Base-by-base conservation (phyloP, 2,113 vertebrate genomes). In the Taurulus bubalis region DNA sequence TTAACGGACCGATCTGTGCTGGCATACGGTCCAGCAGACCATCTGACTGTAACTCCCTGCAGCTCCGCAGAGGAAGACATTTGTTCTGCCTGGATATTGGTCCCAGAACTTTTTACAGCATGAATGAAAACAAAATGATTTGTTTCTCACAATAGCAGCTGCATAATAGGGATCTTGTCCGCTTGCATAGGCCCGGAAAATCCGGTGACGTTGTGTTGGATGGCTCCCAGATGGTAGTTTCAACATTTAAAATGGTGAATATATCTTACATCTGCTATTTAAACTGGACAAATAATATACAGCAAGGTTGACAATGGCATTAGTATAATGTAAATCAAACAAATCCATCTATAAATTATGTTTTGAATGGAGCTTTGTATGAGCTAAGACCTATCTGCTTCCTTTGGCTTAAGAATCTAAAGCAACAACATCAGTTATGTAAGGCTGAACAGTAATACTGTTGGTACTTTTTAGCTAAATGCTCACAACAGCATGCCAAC, bases 1-100 rank as follows among this genome's bases (percentile, higher is more conserved):
- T 80, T 42, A 63, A 73, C 14, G 15, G 65, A 82, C 71, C 80
- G 62, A 59, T 80, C 58, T 59, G 83, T 79, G 77, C 73, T 83
- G 69, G 71, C 55, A 81, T n/a, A 22, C 75, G 47, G 74, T 68
- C 26, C 34, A 58, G 55, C 10, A 81, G 65, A 71, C 67, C 66
- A 68, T 83, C 70, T 78, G 68, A 64, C 56, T 79, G 64, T 1
- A 83, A 82, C 79, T 85, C 79, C 89, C 85, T 18, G 1, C 22
- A 68, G 71, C 77, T 84, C 80, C 32, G 75, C 60, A 78, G 67
- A 75, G 85, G 82, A 89, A 89, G 80, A 85, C 83, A 80, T 91
- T 85, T 70, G 79, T 87, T 84, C 85, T 89, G 77, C 60, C 72
- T 87, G 82, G 64, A 83, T 80, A 68, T 65, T 82, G 77, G 67